Evolutionary conservation across 2,888 invertebrate genomes (phyloP), one percentile per base, ranked within the genome.

Genomic region (Mythimna pallens): DNA sequence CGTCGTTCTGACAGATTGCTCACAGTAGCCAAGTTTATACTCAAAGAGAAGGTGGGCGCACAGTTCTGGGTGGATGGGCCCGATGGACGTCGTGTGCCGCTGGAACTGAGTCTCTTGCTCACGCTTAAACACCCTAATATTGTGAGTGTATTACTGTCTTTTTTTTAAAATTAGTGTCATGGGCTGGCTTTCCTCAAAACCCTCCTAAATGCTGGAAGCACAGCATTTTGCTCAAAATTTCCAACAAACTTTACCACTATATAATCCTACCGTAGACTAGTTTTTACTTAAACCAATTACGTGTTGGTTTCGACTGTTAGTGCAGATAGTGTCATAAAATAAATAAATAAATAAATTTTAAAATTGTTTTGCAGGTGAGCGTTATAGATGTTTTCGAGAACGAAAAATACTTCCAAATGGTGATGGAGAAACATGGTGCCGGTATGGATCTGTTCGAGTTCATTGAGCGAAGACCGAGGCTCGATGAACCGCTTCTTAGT

Each of bases 381-480:
- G 97, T 98, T 6, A 83, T 97, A 58, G 98, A 98, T 88, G 97
- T 97, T 59, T 98, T 96, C 90, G 97, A 98, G 87, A 98, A 97
- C 89, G 97, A 97, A 6, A 96, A 97, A 77, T 97, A 97, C 90
- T 97, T 97, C 88, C 98, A 98, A 92, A 96, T 98, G 96, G 97
- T 98, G 65, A 98, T 98, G 98, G 97, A 98, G 90, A 97, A 97
- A 85, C 97, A 98, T 89, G 98, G 98, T 47, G 97, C 97, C 14
- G 98, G 98, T 2, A 98, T 98, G 97, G 98, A 98, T 89, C 92
- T 98, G 77, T 98, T 98, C 92, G 98, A 98, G 91, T 98, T 98
- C 89, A 98, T 98, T 62, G 98, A 98, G 84, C 95, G 97, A 0
- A 94, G 97, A 50, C 97, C 97, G 7, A 89, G 96, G 36, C 94